phyloP scores from a whole-genome alignment of 2,888 invertebrate species.

The Lepidonotus clava region DNA sequence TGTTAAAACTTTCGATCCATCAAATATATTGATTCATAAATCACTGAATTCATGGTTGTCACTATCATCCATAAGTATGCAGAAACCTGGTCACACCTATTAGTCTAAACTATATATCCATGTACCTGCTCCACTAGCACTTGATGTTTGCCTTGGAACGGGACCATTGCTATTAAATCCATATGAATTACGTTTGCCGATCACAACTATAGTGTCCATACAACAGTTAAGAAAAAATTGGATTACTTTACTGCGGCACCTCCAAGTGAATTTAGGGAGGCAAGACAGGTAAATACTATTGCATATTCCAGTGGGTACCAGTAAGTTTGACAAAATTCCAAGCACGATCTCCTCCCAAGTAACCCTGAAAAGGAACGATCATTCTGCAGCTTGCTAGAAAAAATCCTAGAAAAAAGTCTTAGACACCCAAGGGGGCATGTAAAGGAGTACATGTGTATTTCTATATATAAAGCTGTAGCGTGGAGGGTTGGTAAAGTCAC shows the following conservation, averaged over 20 bases:
- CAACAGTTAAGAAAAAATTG: neutral
- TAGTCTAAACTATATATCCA: no score
- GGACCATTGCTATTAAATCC: neutral
- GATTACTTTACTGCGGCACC: neutral
- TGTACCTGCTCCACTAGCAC: no score
- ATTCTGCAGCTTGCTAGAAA: neutral
- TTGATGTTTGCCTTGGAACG: no score
- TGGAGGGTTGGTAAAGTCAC: neutral
- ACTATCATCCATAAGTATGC: no score
- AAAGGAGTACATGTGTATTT: neutral
- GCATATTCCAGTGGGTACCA: neutral
- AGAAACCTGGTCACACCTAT: no score
- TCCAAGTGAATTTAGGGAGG: neutral
- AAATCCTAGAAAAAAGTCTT: neutral
- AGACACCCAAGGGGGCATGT: neutral
- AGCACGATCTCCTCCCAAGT: slow-evolving; percentile 1
- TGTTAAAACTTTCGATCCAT: no score
- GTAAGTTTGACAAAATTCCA: neutral
- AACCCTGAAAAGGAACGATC: neutral
- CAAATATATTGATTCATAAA: no score
- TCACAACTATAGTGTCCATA: neutral
- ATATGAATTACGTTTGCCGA: neutral
- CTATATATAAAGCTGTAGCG: no score
- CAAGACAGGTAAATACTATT: neutral
- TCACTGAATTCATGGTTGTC: no score